Evolutionary conservation across 1,140 invertebrate species (phyloP).

Genomic region (Atta colombica): DNA sequence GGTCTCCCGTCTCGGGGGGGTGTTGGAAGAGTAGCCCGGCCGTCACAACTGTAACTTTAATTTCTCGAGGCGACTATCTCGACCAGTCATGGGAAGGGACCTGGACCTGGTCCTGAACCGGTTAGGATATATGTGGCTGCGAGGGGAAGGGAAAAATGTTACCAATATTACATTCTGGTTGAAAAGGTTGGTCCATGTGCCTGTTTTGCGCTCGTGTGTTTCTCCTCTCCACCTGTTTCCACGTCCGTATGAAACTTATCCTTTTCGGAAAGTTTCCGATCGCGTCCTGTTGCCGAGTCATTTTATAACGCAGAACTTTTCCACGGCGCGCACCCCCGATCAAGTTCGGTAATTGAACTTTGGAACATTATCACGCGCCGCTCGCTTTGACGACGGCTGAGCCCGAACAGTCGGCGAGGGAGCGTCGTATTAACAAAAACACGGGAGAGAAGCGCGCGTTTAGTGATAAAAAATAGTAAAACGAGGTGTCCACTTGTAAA

Average conservation of each 20-base stretch:
- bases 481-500: not conserved
- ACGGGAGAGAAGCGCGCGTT: slow-evolving; percentile 9
- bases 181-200: not conserved
- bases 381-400: slow-evolving; percentile 35
- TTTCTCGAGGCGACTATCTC: slow-evolving; percentile 60
- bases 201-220: not conserved
- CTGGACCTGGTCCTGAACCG: not conserved
- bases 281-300: slow-evolving; percentile 47
- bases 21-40: not conserved
- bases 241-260: slow-evolving; percentile 55
- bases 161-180: not conserved
- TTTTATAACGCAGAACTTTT: slow-evolving; percentile 54
- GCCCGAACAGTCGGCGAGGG: slow-evolving; percentile 16
- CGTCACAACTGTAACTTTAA: slow-evolving; percentile 55
- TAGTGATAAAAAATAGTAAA: slow-evolving; percentile 16
- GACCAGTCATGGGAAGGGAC: slow-evolving; percentile 21
- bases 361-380: slow-evolving; percentile 48
- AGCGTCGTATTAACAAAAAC: slow-evolving; percentile 36
- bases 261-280: slow-evolving; percentile 48
- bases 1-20: slow-evolving; percentile 39
- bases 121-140: not conserved
- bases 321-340: slow-evolving; percentile 29
- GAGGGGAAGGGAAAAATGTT: not conserved
- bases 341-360: slow-evolving; percentile 60
- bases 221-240: slow-evolving; percentile 48